Evolutionary conservation across 2,888 invertebrate genomes (phyloP), one percentile per base, ranked within the genome.

Genomic region (Heteromyza rotundicornis): DNA sequence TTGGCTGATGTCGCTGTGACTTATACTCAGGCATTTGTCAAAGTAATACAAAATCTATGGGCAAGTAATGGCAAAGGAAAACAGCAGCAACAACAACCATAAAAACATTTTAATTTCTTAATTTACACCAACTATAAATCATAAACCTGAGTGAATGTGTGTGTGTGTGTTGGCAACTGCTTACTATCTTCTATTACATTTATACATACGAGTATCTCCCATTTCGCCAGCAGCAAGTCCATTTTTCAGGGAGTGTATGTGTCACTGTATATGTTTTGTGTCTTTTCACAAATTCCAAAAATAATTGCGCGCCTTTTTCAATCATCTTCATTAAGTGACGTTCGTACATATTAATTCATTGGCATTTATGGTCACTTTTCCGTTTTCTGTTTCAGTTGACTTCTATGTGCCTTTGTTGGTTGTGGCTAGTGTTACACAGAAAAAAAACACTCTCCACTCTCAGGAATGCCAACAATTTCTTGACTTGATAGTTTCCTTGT

Each of bases 41-140:
- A 40, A n/a, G n/a, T 40, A 27, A 7, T 5, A 27, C 27, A 27
- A 27, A 27, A 27, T 27, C 7, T 5, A 27, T 7, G 10, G n/a
- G 40, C 40, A 20, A 7, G 47, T 14, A 47, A 40, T n/a, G 14
- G 27, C 27, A 40, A n/a, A 8, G 10, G 40, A 8, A 40, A 47
- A 47, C 5, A 17, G 5, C 17, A 47, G 16, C 40, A 7, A n/a
- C 59, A 27, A 59, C 22, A 51, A 59, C 73, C 76, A 75, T 72
- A 74, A 75, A 74, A 68, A 68, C 74, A 75, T 74, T 74, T 74
- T 74, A 75, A 74, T 74, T 74, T 74, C 73, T 74, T 74, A 71
- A 74, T 74, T 74, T 75, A 71, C 73, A 73, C 66, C 73, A 70
- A 65, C 71, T 65, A 74, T 74, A 74, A 74, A 75, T 74, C 74